phyloP scores from a whole-genome alignment of 2,113 vertebrate genomes.

The Parotia lawesii region DNA sequence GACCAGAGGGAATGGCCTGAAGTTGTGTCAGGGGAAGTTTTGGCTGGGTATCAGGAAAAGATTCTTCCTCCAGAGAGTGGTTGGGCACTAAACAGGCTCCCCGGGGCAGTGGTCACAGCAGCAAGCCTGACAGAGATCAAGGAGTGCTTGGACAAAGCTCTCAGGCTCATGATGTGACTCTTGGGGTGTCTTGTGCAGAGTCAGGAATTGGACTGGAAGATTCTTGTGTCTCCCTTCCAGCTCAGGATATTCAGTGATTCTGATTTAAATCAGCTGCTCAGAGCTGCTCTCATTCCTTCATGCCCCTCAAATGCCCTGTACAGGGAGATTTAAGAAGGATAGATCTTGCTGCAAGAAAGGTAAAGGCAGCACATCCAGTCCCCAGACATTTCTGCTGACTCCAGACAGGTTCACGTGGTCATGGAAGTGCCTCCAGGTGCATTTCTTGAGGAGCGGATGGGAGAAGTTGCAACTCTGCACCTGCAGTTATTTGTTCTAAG shows the following conservation, averaged over 20 bases:
- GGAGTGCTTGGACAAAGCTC: not conserved
- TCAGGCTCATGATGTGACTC: not conserved
- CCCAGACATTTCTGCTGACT: not conserved
- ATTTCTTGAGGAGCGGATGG: not conserved
- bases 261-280: not conserved
- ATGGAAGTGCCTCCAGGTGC: not conserved
- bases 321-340: not conserved
- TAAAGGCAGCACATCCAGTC: not conserved
- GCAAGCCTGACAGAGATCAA: not conserved
- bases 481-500: not conserved
- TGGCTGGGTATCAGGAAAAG: not conserved
- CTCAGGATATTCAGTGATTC: not conserved
- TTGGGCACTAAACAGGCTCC: not conserved
- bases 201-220: not conserved
- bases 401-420: not conserved
- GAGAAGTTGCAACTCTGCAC: not conserved
- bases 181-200: too few species aligned
- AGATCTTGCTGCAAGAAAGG: not conserved
- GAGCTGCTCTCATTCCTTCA: not conserved
- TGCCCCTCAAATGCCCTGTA: not conserved
- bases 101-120: not conserved
- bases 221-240: not conserved
- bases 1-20: not conserved
- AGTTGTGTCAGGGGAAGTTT: not conserved
- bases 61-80: not conserved